These are phyloP conservation scores for Aphis craccivora DNA, from an alignment of 1,140 invertebrate species.

Conservation along the genomic window DNA sequence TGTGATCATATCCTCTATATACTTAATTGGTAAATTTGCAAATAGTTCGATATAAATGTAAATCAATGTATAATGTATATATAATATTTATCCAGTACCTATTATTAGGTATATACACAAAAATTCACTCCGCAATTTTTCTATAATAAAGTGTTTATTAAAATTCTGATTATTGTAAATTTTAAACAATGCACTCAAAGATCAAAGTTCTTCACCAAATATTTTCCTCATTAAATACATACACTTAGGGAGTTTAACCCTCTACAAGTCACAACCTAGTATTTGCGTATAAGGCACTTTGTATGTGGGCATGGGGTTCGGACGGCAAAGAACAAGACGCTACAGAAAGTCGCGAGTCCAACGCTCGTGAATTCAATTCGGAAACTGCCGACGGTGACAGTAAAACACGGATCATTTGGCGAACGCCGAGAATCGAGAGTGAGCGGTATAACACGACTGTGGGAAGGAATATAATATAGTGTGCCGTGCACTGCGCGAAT, in stretches of 20 bases:
- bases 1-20: neutral
- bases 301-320: neutral
- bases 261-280: neutral
- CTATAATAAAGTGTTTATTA: too few relatives aligned
- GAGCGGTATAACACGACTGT: neutral
- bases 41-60: neutral
- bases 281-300: neutral
- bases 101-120: too few relatives aligned
- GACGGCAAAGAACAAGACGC: too few relatives aligned
- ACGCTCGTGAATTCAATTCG: neutral
- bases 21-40: too few relatives aligned
- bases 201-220: too few relatives aligned
- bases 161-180: too few relatives aligned
- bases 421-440: neutral
- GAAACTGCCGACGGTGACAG: neutral
- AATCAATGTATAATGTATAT: too few relatives aligned
- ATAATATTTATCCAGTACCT: too few relatives aligned
- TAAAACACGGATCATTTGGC: conserved; percentile 8
- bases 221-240: too few relatives aligned
- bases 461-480: neutral
- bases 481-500: neutral
- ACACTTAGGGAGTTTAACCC: too few relatives aligned
- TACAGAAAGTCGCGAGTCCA: neutral
- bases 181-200: too few relatives aligned
- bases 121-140: too few relatives aligned